Evolutionary conservation across 2,113 vertebrate genomes (phyloP), one percentile per base, ranked within the genome.

Genomic region (Daphoenositta chrysoptera): DNA sequence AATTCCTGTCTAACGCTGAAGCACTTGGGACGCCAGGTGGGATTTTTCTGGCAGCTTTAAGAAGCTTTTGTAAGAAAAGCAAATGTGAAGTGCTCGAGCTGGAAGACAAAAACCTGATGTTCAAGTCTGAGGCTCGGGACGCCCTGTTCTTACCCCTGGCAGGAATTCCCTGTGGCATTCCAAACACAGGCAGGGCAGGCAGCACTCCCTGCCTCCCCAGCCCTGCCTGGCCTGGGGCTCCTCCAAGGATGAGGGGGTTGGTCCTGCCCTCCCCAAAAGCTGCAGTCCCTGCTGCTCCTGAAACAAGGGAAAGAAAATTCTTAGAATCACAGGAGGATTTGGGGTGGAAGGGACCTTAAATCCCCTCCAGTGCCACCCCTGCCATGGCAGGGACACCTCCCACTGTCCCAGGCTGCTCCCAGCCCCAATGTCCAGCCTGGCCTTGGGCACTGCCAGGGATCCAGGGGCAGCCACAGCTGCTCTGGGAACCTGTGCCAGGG

Each of bases 281-380:
- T 71, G 65, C 57, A 30, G 33, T 30, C 27, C 68, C 80, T 79
- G 44, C 57, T 44, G 47, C 7, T 27, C 58, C 51, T 10, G 12
- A 17, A 44, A 31, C 31, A 15, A 12, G 2, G n/a, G 20, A 10
- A 64, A 39, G 33, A 39, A 71, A 73, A 69, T 11, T 13, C 33
- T 6, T 1, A 7, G 12, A 45, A n/a, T 61, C 10, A 0, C 33
- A 16, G 33, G 16, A 1, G 2, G 30, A 1, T 21, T 50, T 58
- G 61, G 16, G 44, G 2, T 20, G 44, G 54, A 4, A 21, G 11
- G 15, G 53, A 27, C 4, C 5, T 1, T 0, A 51, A 44, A 68
- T 0, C 33, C 15, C 44, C 8, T 0, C 27, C 53, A 35, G 10
- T 3, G 2, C 18, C 27, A 13, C 13, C n/a, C 20, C 50, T 13